A percentile compares a stretch with the other conserved stretches of the same genome.
Evolutionary conservation across 2,797 vertebrate genomes (phyloP).

Genomic region (Sparidentex hasta): DNA sequence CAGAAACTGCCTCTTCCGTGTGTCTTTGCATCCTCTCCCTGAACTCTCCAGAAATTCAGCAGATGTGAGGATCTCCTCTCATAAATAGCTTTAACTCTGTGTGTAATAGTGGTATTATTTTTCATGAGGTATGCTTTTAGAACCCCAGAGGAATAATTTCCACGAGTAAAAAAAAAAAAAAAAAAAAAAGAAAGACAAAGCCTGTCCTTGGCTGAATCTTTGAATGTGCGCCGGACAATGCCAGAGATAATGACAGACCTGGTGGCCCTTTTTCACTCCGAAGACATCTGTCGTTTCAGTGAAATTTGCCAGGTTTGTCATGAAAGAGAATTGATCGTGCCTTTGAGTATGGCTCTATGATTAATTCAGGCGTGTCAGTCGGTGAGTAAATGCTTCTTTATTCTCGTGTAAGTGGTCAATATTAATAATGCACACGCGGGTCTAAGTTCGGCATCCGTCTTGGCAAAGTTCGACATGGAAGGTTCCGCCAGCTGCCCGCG

Average conservation of each 20-base stretch:
- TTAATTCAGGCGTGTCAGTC: conserved; percentile 84
- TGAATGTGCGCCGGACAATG: conserved; percentile 67
- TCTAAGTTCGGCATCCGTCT: conserved; percentile 80
- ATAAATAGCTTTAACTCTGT: conserved; percentile 4
- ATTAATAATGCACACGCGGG: conserved; percentile 83
- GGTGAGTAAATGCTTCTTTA: conserved; percentile 84
- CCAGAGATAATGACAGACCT: conserved; percentile 64
- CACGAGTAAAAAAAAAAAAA: conserved; percentile 46
- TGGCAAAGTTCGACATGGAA: conserved; percentile 75
- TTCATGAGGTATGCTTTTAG: conserved; percentile 3
- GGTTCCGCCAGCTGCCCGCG: conserved; percentile 50
- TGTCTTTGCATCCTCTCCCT: conserved; percentile 24
- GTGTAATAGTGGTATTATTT: conserved; percentile 8
- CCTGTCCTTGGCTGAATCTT: conserved; percentile 63
- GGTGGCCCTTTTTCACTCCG: conserved; percentile 54
- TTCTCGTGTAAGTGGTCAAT: conserved; percentile 80
- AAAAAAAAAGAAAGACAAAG: conserved; percentile 34
- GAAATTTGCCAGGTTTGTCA: conserved; percentile 77
- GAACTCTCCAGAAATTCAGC: conserved; percentile 22
- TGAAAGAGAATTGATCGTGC: conserved; percentile 72
- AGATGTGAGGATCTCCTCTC: conserved; percentile 10
- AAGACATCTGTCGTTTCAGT: conserved; percentile 79
- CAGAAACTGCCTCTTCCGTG: conserved; percentile 44
- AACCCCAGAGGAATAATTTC: conserved; percentile 23
- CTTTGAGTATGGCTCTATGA: conserved; percentile 77